Evolutionary conservation across 92 coral and sea anemone genomes (phyloP).

Genomic region (Virgularia gustaviana): DNA sequence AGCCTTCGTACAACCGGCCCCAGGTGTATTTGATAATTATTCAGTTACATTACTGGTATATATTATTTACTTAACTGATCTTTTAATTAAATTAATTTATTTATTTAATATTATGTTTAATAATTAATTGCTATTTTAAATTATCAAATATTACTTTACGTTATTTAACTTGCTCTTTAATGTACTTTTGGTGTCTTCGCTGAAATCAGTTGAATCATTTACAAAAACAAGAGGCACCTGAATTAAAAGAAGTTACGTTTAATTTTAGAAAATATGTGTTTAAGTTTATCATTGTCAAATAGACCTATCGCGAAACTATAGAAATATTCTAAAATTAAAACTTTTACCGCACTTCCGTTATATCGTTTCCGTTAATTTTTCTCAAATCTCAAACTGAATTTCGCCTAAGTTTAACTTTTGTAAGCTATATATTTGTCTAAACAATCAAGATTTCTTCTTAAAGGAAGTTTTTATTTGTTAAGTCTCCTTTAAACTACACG

Average conservation of each 20-base stretch:
- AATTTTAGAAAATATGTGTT: not conserved
- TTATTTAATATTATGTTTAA: too few species aligned
- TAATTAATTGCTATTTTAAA: too few species aligned
- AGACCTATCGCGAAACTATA: conserved; percentile 20
- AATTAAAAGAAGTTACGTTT: conserved; percentile 1
- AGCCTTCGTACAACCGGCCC: too few species aligned
- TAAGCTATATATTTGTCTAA: too few species aligned
- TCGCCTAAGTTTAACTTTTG: too few species aligned
- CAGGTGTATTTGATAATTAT: too few species aligned
- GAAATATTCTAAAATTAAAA: not conserved
- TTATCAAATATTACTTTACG: conserved; percentile 8
- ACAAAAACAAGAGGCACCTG: conserved; percentile 25
- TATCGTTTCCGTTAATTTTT: not conserved
- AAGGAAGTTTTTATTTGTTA: too few species aligned
- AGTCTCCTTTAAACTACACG: too few species aligned
- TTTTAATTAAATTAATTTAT: too few species aligned
- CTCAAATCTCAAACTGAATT: too few species aligned
- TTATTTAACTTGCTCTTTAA: conserved; percentile 2
- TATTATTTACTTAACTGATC: too few species aligned
- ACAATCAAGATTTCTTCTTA: too few species aligned
- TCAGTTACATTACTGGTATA: not conserved
- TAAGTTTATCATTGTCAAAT: not conserved
- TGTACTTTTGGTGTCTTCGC: conserved; percentile 42
- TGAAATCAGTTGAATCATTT: conserved; percentile 78
- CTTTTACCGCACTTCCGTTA: not conserved